A percentile compares a stretch with the other conserved stretches of the same genome.
Conservation (phyloP, 2,888 invertebrate species). For the Chrysolina haemoptera region DNA sequence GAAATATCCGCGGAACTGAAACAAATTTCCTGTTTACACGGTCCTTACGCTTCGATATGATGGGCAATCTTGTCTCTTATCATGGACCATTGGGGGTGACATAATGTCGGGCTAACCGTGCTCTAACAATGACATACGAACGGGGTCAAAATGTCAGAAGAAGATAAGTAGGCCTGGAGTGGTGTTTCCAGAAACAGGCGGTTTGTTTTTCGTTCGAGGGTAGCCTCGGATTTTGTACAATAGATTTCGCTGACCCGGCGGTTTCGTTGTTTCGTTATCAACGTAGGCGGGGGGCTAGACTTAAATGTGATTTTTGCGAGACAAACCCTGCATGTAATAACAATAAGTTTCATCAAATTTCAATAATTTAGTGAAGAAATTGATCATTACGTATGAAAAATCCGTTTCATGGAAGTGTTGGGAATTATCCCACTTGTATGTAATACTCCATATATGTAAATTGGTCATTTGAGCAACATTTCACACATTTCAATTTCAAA, state of each 20-base stretch:
- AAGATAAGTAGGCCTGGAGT: slow-evolving; percentile 30
- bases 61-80: slow-evolving; percentile 14
- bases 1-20: neutral
- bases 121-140: slow-evolving; percentile 31
- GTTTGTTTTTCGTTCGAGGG: slow-evolving; percentile 26
- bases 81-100: neutral
- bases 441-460: too few relatives aligned
- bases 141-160: slow-evolving; percentile 26
- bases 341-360: too few relatives aligned
- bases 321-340: too few relatives aligned
- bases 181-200: slow-evolving; percentile 30
- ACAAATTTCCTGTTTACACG: neutral
- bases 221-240: neutral
- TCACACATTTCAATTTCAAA: too few relatives aligned
- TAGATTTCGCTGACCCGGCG: neutral
- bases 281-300: neutral
- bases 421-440: too few relatives aligned
- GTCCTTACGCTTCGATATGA: slow-evolving; percentile 1
- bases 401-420: too few relatives aligned
- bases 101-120: slow-evolving; percentile 16
- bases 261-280: neutral
- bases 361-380: too few relatives aligned
- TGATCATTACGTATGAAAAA: too few relatives aligned
- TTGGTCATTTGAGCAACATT: too few relatives aligned
- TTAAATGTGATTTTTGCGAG: neutral